Percentiles rank a stretch among this genome's conserved stretches.
These are phyloP conservation scores for Timema podura DNA, from an alignment of 2,888 invertebrate species.

Conservation along the genomic window DNA sequence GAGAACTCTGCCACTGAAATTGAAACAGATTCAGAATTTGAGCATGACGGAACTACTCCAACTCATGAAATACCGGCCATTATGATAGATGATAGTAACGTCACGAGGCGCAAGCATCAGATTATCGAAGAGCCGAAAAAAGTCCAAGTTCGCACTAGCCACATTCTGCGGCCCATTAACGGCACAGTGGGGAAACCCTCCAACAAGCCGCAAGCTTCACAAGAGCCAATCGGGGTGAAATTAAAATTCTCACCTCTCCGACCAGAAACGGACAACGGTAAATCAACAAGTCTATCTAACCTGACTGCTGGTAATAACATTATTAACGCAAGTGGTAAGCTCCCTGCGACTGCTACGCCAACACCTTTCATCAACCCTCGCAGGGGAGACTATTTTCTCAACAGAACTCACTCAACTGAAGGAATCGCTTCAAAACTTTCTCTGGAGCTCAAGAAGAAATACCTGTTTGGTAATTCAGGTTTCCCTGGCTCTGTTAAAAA, in stretches of 20 bases:
- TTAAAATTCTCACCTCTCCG: constrained; percentile 46
- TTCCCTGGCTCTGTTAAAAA: constrained; percentile 68
- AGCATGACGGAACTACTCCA: constrained; percentile 69
- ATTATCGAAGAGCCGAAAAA: constrained; percentile 36
- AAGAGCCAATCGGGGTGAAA: constrained; percentile 39
- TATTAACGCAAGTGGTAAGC: constrained; percentile 35
- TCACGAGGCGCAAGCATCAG: constrained; percentile 21
- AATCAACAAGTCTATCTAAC: constrained; percentile 27
- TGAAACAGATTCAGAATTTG: constrained; percentile 89
- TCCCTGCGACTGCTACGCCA: constrained; percentile 34
- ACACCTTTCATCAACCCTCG: constrained; percentile 54
- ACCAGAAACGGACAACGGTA: constrained; percentile 33
- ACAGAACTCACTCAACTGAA: constrained; percentile 79
- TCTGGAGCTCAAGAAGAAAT: constrained; percentile 79
- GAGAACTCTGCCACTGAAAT: constrained; percentile 88
- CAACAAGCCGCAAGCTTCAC: constrained; percentile 13
- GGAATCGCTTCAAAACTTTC: constrained; percentile 85
- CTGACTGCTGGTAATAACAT: constrained; percentile 26
- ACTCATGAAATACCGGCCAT: constrained; percentile 71
- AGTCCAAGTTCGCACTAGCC: constrained; percentile 37
- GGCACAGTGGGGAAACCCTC: constrained; percentile 38
- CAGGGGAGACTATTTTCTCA: constrained; percentile 71
- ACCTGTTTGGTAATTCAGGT: constrained; percentile 69
- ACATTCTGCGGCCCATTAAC: constrained; percentile 48
- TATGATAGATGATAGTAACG: constrained; percentile 58